Conservation (phyloP, 2,113 vertebrate species). For the Oreochromis spilurus region DNA sequence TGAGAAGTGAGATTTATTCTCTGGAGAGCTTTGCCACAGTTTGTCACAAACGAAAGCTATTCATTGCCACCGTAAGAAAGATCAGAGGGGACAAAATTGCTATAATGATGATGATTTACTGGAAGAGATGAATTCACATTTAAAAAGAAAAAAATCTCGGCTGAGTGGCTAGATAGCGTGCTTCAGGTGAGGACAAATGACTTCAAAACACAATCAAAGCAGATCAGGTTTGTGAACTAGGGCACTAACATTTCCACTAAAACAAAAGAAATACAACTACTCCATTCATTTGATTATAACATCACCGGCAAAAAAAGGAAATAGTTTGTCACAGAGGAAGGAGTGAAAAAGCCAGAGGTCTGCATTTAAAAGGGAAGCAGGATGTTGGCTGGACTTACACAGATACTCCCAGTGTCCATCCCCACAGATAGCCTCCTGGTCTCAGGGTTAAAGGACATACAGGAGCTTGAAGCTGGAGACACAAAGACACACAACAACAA, state of each 20-base stretch:
- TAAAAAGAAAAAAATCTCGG: not conserved
- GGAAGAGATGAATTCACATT: not conserved
- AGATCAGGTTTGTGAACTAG: not conserved
- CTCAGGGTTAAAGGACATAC: constrained; percentile 98
- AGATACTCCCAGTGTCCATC: constrained; percentile 92
- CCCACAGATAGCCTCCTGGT: constrained; percentile 94
- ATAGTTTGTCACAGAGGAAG: not conserved
- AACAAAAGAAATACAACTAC: not conserved
- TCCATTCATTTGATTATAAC: not conserved
- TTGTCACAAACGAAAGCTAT: not conserved
- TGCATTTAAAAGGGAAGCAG: not conserved
- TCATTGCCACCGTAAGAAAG: not conserved
- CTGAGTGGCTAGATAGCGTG: not conserved
- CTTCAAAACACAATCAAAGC: not conserved
- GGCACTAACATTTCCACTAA: not conserved
- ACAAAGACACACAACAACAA: not conserved
- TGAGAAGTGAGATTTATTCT: not conserved
- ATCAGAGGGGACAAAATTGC: not conserved
- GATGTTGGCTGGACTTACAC: constrained; percentile 79
- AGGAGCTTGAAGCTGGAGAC: constrained; percentile 88
- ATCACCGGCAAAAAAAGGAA: not conserved
- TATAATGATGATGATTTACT: not conserved
- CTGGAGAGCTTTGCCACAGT: not conserved
- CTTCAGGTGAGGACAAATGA: not conserved
- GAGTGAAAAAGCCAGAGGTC: not conserved